phyloP scores from a whole-genome alignment of 1,140 invertebrate genomes.

The Apis dorsata region DNA sequence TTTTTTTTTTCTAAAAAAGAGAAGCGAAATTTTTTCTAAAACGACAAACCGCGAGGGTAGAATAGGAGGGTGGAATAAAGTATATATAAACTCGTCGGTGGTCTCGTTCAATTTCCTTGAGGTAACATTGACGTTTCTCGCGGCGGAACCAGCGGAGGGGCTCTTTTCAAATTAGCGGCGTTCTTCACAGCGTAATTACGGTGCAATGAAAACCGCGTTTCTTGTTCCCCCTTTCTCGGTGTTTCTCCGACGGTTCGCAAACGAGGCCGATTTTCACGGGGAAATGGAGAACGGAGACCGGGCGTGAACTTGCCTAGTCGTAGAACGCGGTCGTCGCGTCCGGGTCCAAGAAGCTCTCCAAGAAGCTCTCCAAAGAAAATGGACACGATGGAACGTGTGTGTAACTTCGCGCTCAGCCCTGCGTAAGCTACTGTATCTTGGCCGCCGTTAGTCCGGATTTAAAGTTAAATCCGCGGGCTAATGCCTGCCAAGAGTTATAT shows the following conservation, averaged over 20 bases:
- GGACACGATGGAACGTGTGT: slow-evolving; percentile 49
- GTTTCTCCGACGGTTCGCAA: not conserved
- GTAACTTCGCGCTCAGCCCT: slow-evolving; percentile 52
- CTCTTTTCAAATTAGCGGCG: slow-evolving; percentile 10
- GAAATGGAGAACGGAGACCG: not conserved
- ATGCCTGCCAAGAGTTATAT: slow-evolving; percentile 33
- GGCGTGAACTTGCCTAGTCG: slow-evolving; percentile 21
- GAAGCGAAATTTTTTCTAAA: not conserved
- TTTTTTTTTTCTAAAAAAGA: not conserved
- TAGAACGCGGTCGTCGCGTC: slow-evolving; percentile 9
- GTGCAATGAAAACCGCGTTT: not conserved
- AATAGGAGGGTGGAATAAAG: no score
- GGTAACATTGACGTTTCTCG: not conserved
- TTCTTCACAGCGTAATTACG: not conserved
- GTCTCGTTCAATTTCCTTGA: not conserved
- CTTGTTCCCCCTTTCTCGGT: not conserved
- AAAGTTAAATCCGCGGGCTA: slow-evolving; percentile 59
- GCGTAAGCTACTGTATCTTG: slow-evolving; percentile 52
- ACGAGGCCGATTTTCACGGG: not conserved
- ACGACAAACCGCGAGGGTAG: not conserved
- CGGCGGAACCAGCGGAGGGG: not conserved
- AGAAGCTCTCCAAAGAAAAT: slow-evolving; percentile 48
- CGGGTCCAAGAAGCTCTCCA: not conserved
- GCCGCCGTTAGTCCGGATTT: slow-evolving; percentile 50
- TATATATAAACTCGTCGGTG: not conserved